Evolutionary conservation across 2,888 invertebrate genomes (phyloP).

Genomic region (Aromia moschata): DNA sequence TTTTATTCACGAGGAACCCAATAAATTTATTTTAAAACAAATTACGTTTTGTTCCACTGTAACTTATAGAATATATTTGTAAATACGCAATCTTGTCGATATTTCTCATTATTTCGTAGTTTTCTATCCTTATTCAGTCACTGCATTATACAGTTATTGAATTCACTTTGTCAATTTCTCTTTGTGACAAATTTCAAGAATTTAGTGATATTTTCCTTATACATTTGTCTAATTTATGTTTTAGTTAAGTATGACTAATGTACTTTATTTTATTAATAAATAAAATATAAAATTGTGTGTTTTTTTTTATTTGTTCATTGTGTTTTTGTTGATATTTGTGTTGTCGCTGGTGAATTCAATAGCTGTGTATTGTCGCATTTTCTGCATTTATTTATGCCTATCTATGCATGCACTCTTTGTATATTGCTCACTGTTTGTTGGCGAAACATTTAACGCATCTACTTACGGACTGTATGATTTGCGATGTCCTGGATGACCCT

Average conservation of each 20-base stretch:
- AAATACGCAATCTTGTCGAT: too few relatives aligned
- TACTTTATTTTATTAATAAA: slow-evolving; percentile 29
- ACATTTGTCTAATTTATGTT: slow-evolving; percentile 32
- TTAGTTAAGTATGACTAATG: slow-evolving; percentile 29
- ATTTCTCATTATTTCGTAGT: too few relatives aligned
- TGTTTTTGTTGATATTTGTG: slow-evolving; percentile 24
- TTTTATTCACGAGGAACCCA: slow-evolving; percentile 3
- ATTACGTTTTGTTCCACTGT: too few relatives aligned
- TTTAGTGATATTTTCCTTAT: slow-evolving; percentile 16
- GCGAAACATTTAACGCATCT: too few relatives aligned
- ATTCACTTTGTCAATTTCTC: slow-evolving; percentile 36
- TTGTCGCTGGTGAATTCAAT: slow-evolving; percentile 49
- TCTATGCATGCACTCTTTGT: slow-evolving; percentile 11
- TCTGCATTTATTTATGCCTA: too few relatives aligned
- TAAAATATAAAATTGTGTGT: slow-evolving; percentile 27
- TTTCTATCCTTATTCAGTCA: slow-evolving; percentile 15
- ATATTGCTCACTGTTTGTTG: too few relatives aligned
- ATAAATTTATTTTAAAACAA: too few relatives aligned
- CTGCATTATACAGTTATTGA: slow-evolving; percentile 42
- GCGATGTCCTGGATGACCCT: too few relatives aligned
- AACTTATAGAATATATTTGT: too few relatives aligned
- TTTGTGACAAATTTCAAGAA: slow-evolving; percentile 1
- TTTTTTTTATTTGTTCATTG: slow-evolving; percentile 28
- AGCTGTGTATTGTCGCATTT: slow-evolving; percentile 44
- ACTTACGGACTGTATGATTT: too few relatives aligned